Conservation (phyloP, 2,113 vertebrate species). For the Sula dactylatra region DNA sequence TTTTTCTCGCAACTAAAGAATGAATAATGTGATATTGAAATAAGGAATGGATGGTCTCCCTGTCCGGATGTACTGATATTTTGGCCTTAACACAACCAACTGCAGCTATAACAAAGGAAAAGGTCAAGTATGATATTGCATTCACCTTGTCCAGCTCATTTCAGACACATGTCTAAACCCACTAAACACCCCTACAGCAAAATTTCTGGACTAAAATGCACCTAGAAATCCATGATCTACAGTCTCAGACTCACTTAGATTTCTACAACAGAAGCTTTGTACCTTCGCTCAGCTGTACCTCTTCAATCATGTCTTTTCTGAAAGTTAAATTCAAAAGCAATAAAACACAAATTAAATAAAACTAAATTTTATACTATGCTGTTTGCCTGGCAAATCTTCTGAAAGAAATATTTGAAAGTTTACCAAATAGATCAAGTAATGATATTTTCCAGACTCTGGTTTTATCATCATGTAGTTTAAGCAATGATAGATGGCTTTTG, state of each 20-base stretch:
- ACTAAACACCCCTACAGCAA: background rate
- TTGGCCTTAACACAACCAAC: background rate
- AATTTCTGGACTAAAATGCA: background rate
- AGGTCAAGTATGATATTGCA: background rate
- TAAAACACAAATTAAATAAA: slow-evolving; percentile 68
- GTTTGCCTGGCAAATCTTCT: slow-evolving; percentile 64
- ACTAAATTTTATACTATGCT: slow-evolving; percentile 20
- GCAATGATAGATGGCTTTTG: slow-evolving; percentile 36
- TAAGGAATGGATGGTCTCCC: background rate
- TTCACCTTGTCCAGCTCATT: background rate
- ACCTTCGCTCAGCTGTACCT: background rate
- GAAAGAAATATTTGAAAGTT: slow-evolving; percentile 62
- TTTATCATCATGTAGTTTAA: slow-evolving; percentile 65
- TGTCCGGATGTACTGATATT: background rate
- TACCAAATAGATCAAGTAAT: slow-evolving; percentile 66
- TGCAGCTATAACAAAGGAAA: background rate
- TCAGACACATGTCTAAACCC: background rate
- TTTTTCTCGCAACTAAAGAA: background rate
- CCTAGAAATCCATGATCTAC: background rate
- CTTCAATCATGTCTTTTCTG: slow-evolving; percentile 15
- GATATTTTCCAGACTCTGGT: slow-evolving; percentile 59
- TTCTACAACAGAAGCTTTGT: slow-evolving; percentile 36
- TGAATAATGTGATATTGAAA: background rate
- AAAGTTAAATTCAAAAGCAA: slow-evolving; percentile 56
- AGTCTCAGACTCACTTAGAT: background rate